Base-by-base conservation (phyloP, 2,797 vertebrate species). In the Enteromius thamalakanensis region DNA sequence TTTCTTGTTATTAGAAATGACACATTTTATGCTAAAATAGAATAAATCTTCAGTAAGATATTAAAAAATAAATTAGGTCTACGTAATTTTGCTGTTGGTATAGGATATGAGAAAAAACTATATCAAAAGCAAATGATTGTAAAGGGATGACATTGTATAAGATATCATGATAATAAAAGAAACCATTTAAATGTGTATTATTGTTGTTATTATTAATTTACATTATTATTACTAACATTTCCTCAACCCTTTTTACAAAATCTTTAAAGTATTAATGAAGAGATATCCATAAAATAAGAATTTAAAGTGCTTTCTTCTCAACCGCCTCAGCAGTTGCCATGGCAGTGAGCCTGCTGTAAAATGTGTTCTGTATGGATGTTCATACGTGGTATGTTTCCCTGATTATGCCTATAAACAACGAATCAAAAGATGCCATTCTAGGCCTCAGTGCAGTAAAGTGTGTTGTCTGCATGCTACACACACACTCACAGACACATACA, bases 291-390 rank as follows among this genome's bases (percentile, higher is more conserved):
- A 29, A 26, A 58, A n/a, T 65, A 65, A 67, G 76, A 51, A 79
- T 51, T 37, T 68, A 51, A 68, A 7, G 64, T 58, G 71, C 67
- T 76, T 45, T 19, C 11, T 34, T 75, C 80, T 82, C 23, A 3
- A 65, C 29, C n/a, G 26, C 62, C 62, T 21, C 49, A 45, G 81
- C 72, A 76, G 81, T 82, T 82, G 81, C 81, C 81, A 82, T 82
- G 72, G 72, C 81, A 82, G 49, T 76, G 72, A 82, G 72, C 55
- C 49, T 1, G 34, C 72, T 55, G 47, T 76, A 82, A 55, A 58
- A 17, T 58, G 37, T 7, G 19, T 34, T 62, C 40, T 72, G 15
- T 68, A 26, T 82, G 62, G 47, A 82, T 82, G 72, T 32, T 82
- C 17, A 76, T 82, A 32, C 72, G 47, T 65, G 80, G 45, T 72